Percentiles rank a stretch among this genome's conserved stretches.
phyloP scores from a whole-genome alignment of 1,140 invertebrate genomes.

The Agrypnia vestita region DNA sequence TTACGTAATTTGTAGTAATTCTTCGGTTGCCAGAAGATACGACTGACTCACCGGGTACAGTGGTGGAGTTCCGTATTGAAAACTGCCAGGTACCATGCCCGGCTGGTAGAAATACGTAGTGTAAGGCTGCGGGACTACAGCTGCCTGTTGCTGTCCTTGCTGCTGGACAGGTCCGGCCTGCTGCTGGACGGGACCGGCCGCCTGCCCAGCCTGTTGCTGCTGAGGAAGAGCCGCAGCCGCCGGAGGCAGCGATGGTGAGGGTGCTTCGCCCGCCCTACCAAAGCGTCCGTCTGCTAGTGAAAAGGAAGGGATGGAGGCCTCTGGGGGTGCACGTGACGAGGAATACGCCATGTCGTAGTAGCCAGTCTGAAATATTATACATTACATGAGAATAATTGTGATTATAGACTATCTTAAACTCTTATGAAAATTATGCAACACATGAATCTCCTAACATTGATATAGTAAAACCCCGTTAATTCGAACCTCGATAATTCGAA shows the following conservation, averaged over 20 bases:
- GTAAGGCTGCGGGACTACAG: conserved; percentile 63
- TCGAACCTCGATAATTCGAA: too few species aligned
- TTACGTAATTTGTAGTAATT: too few species aligned
- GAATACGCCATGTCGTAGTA: conserved; percentile 81
- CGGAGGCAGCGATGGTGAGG: conserved; percentile 53
- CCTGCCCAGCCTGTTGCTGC: conserved; percentile 82
- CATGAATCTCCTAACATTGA: too few species aligned
- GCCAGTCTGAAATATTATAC: conserved; percentile 63
- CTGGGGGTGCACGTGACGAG: conserved; percentile 73
- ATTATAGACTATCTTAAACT: too few species aligned
- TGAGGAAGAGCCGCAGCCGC: conserved; percentile 66
- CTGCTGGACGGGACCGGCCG: conserved; percentile 75
- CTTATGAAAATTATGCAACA: too few species aligned
- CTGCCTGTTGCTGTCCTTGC: conserved; percentile 60
- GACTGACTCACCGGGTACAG: conserved; percentile 76
- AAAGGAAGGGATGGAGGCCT: conserved; percentile 79
- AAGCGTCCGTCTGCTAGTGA: conserved; percentile 86
- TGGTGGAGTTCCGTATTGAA: conserved; percentile 82
- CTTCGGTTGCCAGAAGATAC: too few species aligned
- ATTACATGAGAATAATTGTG: too few species aligned
- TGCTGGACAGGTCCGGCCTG: too few species aligned
- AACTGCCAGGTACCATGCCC: conserved; percentile 79
- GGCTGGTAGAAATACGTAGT: conserved; percentile 83
- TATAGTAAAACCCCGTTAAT: too few species aligned
- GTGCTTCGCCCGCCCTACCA: conserved; percentile 77